phyloP scores from a whole-genome alignment of 2,888 invertebrate species.

The Molanna angustata region DNA sequence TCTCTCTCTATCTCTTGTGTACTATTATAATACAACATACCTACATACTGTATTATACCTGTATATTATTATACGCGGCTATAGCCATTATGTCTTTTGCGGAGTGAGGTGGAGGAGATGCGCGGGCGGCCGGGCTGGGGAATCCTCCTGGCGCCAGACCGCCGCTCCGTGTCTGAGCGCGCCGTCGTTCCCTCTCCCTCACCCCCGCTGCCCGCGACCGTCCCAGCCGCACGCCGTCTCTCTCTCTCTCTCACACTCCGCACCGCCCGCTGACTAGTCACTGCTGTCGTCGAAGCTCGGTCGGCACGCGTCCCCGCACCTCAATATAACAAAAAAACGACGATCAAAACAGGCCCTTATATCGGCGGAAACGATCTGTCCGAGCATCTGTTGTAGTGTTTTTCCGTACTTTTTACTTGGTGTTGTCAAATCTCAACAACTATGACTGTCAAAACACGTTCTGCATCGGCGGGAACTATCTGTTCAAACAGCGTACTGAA shows the following conservation, averaged over 20 bases:
- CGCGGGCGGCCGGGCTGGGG: conserved; percentile 55
- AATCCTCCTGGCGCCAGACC: conserved; percentile 60
- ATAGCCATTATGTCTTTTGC: too few relatives aligned
- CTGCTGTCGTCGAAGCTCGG: background rate
- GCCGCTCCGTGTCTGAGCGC: conserved; percentile 50
- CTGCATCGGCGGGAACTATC: too few relatives aligned
- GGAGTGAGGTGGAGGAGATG: conserved; percentile 35
- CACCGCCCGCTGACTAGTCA: background rate
- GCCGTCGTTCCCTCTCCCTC: conserved; percentile 41
- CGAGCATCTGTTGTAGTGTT: too few relatives aligned
- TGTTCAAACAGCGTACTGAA: too few relatives aligned
- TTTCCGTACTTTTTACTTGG: too few relatives aligned
- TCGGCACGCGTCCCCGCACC: background rate
- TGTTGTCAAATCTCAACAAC: too few relatives aligned
- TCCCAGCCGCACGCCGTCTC: background rate
- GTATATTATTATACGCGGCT: too few relatives aligned
- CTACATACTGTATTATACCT: too few relatives aligned
- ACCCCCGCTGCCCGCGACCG: background rate
- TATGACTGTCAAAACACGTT: too few relatives aligned
- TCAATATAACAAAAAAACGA: background rate
- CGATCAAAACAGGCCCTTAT: background rate
- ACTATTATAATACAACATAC: too few relatives aligned
- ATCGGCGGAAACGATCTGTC: too few relatives aligned
- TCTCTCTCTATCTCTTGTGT: too few relatives aligned
- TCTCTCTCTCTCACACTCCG: background rate